phyloP scores from a whole-genome alignment of 2,113 vertebrate species.

The Eolophus roseicapilla region DNA sequence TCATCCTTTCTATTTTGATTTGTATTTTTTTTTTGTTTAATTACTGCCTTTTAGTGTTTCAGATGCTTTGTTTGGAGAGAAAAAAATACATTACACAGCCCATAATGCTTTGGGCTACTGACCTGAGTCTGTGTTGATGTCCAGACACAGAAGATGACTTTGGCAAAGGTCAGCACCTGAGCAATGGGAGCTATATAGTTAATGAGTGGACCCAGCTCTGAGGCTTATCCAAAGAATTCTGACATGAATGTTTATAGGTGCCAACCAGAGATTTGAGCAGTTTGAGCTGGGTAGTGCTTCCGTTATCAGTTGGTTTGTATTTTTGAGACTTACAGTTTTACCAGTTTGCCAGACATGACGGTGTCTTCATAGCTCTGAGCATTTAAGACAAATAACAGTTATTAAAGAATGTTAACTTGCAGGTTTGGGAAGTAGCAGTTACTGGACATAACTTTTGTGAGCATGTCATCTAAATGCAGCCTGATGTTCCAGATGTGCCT shows the following conservation, averaged over 20 bases:
- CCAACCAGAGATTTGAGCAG: background rate
- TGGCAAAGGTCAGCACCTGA: background rate
- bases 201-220: background rate
- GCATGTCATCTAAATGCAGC: background rate
- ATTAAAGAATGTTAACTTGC: background rate
- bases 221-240: background rate
- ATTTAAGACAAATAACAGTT: background rate
- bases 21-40: background rate
- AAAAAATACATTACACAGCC: background rate
- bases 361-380: background rate
- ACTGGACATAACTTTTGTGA: background rate
- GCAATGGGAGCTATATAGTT: background rate
- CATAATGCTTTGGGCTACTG: background rate
- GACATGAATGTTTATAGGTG: background rate
- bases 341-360: background rate
- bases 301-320: background rate
- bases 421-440: background rate
- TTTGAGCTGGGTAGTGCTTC: background rate
- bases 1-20: background rate
- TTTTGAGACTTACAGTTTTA: background rate
- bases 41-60: background rate
- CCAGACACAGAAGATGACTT: fast-evolving
- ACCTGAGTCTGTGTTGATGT: background rate
- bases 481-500: fast-evolving
- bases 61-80: background rate